phyloP scores from a whole-genome alignment of 2,888 invertebrate species.

The Spicauda simplicius region DNA sequence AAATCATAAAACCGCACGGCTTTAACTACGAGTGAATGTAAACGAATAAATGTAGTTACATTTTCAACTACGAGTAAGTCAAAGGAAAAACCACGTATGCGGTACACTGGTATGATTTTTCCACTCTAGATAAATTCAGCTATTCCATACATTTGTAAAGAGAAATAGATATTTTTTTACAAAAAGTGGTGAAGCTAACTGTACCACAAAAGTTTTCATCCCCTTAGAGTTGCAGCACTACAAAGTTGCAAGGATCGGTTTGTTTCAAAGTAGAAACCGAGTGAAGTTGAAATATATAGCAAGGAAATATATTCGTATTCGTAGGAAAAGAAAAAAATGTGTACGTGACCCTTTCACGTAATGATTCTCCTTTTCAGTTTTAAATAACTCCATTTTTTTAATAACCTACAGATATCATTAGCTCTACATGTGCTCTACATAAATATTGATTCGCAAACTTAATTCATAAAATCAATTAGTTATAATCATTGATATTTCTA shows the following conservation, averaged over 20 bases:
- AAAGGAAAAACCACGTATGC: conserved; percentile 12
- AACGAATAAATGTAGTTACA: not conserved
- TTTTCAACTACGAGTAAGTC: conserved; percentile 2
- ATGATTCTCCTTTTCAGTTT: no score
- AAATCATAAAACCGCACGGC: not conserved
- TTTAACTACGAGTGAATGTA: not conserved
- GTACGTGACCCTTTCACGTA: no score
- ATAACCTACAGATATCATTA: no score
- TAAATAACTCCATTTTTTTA: not conserved
- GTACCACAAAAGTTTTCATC: conserved; percentile 27
- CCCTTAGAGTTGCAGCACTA: conserved; percentile 23
- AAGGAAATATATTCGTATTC: not conserved
- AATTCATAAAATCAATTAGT: no score
- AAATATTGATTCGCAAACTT: no score
- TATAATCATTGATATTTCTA: no score
- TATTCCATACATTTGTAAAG: conserved; percentile 16
- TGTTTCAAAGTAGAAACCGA: conserved; percentile 28
- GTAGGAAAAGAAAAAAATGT: not conserved
- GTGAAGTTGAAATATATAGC: conserved; percentile 16
- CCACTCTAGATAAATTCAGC: conserved; percentile 15
- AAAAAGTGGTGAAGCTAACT: conserved; percentile 21
- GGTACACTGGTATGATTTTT: conserved; percentile 8
- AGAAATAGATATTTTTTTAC: conserved; percentile 7
- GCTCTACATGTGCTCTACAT: no score
- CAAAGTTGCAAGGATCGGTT: conserved; percentile 29